Evolutionary conservation across 2,797 vertebrate genomes (phyloP), one percentile per base, ranked within the genome.

Genomic region (Chromis chromis): DNA sequence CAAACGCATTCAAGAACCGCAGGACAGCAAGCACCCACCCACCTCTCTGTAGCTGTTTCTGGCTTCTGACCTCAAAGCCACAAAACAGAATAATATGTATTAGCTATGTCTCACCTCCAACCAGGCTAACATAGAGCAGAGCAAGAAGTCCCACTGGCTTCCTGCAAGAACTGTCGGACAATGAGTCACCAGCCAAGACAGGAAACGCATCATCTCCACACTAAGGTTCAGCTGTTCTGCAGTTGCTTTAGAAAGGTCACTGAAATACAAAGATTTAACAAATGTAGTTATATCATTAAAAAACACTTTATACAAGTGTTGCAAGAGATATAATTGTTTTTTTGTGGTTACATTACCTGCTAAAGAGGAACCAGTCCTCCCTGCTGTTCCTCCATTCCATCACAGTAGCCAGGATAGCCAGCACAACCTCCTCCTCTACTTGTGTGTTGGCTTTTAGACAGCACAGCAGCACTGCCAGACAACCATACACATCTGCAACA

Each of bases 51-150:
- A 36, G 33, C 33, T 36, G 33, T 36, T 1, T 36, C 33, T 36
- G 36, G 5, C 9, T 14, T 48, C 25, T 21, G 33, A 63, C 6
- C n/a, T 40, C 16, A 39, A 48, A 61, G 33, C 16, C 25, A 36
- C 1, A 54, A 39, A 74, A 46, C 44, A 24, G 13, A 24, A 62
- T 6, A 48, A n/a, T n/a, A 16, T 9, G 6, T 65, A 16, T 24
- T 14, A 62, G 22, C n/a, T 36, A 1, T 11, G 10, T 77, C 88
- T 94, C 90, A 99, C 98, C 95, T 99, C 96, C 83, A 99, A 79
- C 98, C 98, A 99, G 25, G 97, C 94, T 79, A 99, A 84, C 96
- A 97, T 96, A 22, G 96, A 96, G 81, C 98, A 99, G 89, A 99
- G 93, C 82, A 99, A 74, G 60, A 99, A 98, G 89, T 99, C 98